Percentiles rank a stretch among this genome's conserved stretches.
Evolutionary conservation across 2,113 vertebrate species (phyloP).

Genomic region (Macaca nemestrina): DNA sequence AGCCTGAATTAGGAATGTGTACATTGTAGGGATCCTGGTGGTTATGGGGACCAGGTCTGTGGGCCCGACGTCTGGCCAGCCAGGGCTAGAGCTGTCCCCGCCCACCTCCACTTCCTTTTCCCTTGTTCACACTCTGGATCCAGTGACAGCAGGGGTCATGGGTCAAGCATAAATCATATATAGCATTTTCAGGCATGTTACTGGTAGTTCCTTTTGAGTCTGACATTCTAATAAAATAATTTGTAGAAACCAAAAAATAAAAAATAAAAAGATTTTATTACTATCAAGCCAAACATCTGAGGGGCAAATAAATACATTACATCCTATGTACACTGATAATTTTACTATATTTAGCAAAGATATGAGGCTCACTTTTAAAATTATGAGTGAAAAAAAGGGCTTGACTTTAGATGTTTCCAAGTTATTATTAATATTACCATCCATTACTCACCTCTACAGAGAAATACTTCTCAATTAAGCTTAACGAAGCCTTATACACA

Average conservation of each 20-base stretch:
- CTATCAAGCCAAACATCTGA: background rate
- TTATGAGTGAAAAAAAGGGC: background rate
- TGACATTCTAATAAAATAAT: slow-evolving; percentile 55
- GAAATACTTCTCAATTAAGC: slow-evolving; percentile 93
- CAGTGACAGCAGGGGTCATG: background rate
- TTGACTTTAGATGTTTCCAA: background rate
- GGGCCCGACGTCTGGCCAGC: background rate
- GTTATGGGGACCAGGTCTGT: background rate
- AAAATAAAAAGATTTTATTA: background rate
- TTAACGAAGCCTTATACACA: slow-evolving; percentile 91
- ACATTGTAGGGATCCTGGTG: background rate
- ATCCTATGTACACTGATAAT: background rate
- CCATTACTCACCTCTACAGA: slow-evolving; percentile 90
- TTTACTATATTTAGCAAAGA: background rate
- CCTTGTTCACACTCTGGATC: background rate
- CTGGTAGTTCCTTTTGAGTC: slow-evolving; percentile 34
- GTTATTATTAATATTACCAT: background rate
- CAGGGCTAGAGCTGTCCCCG: background rate
- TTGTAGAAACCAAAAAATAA: background rate
- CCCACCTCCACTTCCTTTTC: background rate
- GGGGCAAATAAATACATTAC: background rate
- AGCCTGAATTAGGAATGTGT: background rate
- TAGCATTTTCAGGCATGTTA: background rate
- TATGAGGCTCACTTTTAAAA: background rate
- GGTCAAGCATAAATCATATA: background rate